Base-by-base conservation (phyloP, 2,888 invertebrate genomes). In the Apotomis turbidana region DNA sequence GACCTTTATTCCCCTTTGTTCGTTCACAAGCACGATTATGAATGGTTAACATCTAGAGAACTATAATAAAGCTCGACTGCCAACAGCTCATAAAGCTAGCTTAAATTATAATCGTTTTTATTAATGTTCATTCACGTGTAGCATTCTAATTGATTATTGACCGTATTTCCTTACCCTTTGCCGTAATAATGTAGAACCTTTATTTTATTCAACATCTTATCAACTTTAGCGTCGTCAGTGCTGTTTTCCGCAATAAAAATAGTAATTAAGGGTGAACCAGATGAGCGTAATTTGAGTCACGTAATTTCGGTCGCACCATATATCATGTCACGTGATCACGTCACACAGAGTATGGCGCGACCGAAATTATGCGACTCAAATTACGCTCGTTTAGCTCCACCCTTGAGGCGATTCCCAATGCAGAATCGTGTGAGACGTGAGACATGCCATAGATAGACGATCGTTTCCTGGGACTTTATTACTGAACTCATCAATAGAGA, bases 1-100 rank as follows among this genome's bases (percentile, higher is more conserved):
- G 84, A 84, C 80, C 79, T 80, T 80, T 79, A 80, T 81, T 76
- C 73, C 75, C 74, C 27, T 73, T 61, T 74, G 64, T 71, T 63
- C 63, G 49, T 68, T 62, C 60, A 46, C 57, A 63, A 38, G 68
- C 63, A 36, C 55, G 63, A 64, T 70, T 55, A 54, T 70, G 70
- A 73, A 70, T 64, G 59, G 54, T 63, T 63, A 69, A 72, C 72
- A 63, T 58, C 44, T 46, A 58, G 46, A 55, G 63, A 70, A 41
- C 59, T 69, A 59, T 44, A 60, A 63, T 59, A 44, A 59, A 46
- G 64, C 9, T 57, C 54, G 46, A 52, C 68, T 52, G 15, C 51
- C 15, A 54, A 70, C 54, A 15, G 36, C 36, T 68, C 27, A 41
- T 61, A 44, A 61, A 54, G 52, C 44, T 4, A 27, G 44, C 58